A percentile compares a stretch with the other conserved stretches of the same genome.
phyloP scores from a whole-genome alignment of 2,888 invertebrate genomes.

The Ennomos erosarius region DNA sequence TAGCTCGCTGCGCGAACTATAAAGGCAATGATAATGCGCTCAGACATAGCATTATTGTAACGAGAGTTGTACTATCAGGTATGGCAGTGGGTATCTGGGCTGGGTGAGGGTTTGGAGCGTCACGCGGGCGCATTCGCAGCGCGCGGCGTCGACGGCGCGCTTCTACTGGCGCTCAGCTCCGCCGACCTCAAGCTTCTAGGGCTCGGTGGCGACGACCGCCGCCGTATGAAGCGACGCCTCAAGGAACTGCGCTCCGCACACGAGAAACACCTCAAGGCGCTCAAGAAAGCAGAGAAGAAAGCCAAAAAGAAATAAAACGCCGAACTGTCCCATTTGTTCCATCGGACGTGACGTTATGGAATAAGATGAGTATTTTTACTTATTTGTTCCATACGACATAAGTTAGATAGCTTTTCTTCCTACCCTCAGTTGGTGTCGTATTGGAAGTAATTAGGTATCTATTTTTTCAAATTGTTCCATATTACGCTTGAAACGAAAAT shows the following conservation, averaged over 20 bases:
- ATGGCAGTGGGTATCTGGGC: constrained; percentile 94
- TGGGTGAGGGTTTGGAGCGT: constrained; percentile 95
- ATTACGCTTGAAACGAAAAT: no score
- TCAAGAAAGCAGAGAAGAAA: constrained; percentile 94
- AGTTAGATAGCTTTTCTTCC: no score
- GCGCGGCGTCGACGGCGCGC: constrained; percentile 94
- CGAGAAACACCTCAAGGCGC: constrained; percentile 94
- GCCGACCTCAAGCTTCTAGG: constrained; percentile 96
- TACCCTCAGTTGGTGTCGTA: no score
- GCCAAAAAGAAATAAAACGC: constrained; percentile 87
- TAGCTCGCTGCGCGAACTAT: no score
- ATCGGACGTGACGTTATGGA: no score
- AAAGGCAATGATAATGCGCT: no score
- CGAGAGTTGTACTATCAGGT: constrained; percentile 84
- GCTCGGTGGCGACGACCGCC: constrained; percentile 92
- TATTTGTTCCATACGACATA: no score
- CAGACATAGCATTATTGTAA: no score
- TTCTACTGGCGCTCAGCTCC: constrained; percentile 94
- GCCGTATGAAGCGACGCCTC: constrained; percentile 91
- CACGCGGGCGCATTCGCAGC: constrained; percentile 95
- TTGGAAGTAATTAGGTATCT: no score
- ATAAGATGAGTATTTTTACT: no score
- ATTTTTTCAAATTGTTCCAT: no score
- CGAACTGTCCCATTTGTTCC: no score
- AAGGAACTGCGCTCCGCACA: constrained; percentile 92